Percentiles rank a stretch among this genome's conserved stretches.
phyloP scores from a whole-genome alignment of 2,113 vertebrate genomes.

The Platichthys stellatus region DNA sequence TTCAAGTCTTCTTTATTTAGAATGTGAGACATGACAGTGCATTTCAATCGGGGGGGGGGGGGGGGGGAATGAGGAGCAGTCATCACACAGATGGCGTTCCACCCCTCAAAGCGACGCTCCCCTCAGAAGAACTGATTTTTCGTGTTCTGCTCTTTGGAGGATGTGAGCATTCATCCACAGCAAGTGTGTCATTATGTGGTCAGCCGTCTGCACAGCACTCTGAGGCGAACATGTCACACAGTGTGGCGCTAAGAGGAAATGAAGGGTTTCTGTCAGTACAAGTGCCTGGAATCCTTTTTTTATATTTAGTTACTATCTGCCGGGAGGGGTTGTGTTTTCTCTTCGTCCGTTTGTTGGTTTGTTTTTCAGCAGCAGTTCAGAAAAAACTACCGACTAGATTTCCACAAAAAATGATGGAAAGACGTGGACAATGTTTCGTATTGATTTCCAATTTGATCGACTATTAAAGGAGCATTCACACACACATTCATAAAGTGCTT shows the following conservation, averaged over 20 bases:
- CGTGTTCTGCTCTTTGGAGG: slow-evolving; percentile 13
- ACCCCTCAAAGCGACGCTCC: slow-evolving; percentile 6
- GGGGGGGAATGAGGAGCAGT: slow-evolving; percentile 11
- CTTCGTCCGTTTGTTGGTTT: too few relatives aligned
- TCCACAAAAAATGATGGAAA: background rate
- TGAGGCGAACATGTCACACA: slow-evolving; percentile 13
- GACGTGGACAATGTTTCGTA: too few relatives aligned
- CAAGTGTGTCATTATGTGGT: slow-evolving; percentile 12
- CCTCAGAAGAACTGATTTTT: slow-evolving; percentile 11
- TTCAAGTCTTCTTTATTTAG: background rate
- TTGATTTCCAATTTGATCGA: too few relatives aligned
- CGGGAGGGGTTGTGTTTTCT: too few relatives aligned
- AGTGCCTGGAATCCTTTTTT: background rate
- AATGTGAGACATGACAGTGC: background rate
- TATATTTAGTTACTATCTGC: background rate
- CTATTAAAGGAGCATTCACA: too few relatives aligned
- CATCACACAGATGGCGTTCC: slow-evolving; percentile 26
- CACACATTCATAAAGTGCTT: too few relatives aligned
- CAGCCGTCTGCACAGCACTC: slow-evolving; percentile 2
- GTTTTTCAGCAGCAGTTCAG: too few relatives aligned
- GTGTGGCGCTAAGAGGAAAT: background rate
- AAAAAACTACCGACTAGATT: too few relatives aligned
- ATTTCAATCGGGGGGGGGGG: background rate
- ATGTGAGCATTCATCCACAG: slow-evolving; percentile 27
- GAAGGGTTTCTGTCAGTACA: background rate